Percentiles rank a stretch among this genome's conserved stretches.
phyloP scores from a whole-genome alignment of 1,140 invertebrate species.

The Subanguina moxae region DNA sequence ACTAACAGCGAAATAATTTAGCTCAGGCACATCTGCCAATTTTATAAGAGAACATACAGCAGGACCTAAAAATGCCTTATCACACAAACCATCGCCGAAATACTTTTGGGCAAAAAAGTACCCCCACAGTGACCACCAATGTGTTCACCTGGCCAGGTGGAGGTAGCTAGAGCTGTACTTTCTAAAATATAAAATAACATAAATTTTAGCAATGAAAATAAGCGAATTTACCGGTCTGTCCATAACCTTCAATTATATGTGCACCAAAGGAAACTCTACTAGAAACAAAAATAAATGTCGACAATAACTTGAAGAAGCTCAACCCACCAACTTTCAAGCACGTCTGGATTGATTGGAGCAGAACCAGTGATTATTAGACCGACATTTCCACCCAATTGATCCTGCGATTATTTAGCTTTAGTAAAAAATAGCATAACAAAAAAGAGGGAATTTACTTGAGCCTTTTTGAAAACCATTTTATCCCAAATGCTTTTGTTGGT shows the following conservation, averaged over 20 bases:
- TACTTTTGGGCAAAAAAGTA: background rate
- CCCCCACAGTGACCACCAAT: conserved; percentile 83
- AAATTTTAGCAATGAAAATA: background rate
- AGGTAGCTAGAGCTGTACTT: conserved; percentile 80
- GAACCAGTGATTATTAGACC: conserved; percentile 75
- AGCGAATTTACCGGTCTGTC: conserved; percentile 70
- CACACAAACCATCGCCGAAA: background rate
- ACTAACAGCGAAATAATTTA: conserved; percentile 80
- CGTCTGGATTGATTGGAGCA: conserved; percentile 81
- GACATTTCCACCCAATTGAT: conserved; percentile 77
- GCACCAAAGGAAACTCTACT: conserved; percentile 72
- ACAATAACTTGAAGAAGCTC: no score
- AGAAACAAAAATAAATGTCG: no score
- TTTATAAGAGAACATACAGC: conserved; percentile 86
- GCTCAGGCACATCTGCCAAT: conserved; percentile 90
- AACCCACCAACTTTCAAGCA: conserved; percentile 84
- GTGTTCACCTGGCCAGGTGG: conserved; percentile 84
- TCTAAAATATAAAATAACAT: conserved; percentile 63
- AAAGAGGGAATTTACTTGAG: conserved; percentile 24
- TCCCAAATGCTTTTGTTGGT: conserved; percentile 40
- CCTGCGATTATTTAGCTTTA: conserved; percentile 32
- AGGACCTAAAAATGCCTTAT: conserved; percentile 80
- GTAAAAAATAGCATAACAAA: conserved; percentile 12
- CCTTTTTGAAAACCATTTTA: conserved; percentile 39
- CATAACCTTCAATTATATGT: conserved; percentile 74